phyloP scores from a whole-genome alignment of 2,888 invertebrate species.

The Drosophila koepferae region DNA sequence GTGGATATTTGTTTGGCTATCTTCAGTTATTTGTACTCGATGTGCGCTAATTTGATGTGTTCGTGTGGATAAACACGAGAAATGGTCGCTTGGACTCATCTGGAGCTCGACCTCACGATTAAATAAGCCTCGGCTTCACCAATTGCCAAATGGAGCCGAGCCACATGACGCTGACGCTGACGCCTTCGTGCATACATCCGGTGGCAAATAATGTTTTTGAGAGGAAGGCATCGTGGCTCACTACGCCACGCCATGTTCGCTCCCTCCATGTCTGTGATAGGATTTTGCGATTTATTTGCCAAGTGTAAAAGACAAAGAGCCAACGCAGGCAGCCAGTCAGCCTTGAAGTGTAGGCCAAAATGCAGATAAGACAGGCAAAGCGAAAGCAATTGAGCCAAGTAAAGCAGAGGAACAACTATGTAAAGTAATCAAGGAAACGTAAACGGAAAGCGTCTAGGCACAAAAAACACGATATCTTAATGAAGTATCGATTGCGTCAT shows the following conservation, averaged over 20 bases:
- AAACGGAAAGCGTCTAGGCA: slow-evolving; percentile 82
- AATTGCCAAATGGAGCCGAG: slow-evolving; percentile 43
- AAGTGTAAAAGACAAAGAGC: slow-evolving; percentile 73
- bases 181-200: slow-evolving; percentile 73
- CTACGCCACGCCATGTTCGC: not conserved
- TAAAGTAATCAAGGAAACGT: slow-evolving; percentile 83
- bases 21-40: slow-evolving; percentile 77
- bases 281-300: slow-evolving; percentile 80
- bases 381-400: slow-evolving; percentile 46
- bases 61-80: slow-evolving; percentile 73
- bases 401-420: slow-evolving; percentile 65
- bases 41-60: slow-evolving; percentile 82
- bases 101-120: slow-evolving; percentile 38
- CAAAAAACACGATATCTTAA: slow-evolving; percentile 80
- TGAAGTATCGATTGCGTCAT: slow-evolving; percentile 77
- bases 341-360: slow-evolving; percentile 57
- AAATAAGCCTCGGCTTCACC: slow-evolving; percentile 33
- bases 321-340: slow-evolving; percentile 33
- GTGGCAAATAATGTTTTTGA: slow-evolving; percentile 72
- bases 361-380: slow-evolving; percentile 63
- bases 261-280: slow-evolving; percentile 55
- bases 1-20: slow-evolving; percentile 66
- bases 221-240: not conserved
- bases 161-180: slow-evolving; percentile 61
- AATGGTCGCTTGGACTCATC: slow-evolving; percentile 42